Conservation (phyloP, 1,140 invertebrate species). For the Drosophila sulfurigaster region DNA sequence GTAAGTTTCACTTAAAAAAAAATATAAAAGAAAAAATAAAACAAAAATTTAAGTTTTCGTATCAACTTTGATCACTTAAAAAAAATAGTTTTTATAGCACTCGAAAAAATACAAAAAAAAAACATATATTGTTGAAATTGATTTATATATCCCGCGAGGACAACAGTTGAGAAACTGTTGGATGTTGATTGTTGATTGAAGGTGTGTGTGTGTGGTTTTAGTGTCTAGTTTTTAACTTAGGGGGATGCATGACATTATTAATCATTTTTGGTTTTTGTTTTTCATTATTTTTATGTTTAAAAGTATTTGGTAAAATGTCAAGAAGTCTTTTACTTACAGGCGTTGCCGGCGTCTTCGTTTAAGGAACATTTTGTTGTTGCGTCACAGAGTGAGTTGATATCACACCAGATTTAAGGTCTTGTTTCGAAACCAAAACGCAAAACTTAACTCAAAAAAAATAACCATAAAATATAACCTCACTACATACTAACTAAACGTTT, state of each 20-base stretch:
- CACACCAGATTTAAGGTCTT: constrained; percentile 48
- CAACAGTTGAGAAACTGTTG: constrained; percentile 17
- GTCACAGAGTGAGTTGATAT: constrained; percentile 55
- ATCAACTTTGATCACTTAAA: constrained; percentile 10
- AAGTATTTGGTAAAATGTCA: constrained; percentile 39
- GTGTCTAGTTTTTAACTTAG: constrained; percentile 54
- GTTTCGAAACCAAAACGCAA: constrained; percentile 1
- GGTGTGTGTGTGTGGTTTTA: constrained; percentile 13
- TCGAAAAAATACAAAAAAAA: constrained; percentile 64
- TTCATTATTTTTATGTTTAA: constrained; percentile 30
- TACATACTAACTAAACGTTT: constrained; percentile 69
- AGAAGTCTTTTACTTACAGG: constrained; percentile 76
- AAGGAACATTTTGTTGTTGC: constrained; percentile 72
- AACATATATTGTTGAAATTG: constrained; percentile 19
- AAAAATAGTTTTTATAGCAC: constrained; percentile 47
- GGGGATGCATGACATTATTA: constrained; percentile 37
- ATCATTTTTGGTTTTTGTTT: constrained; percentile 13
- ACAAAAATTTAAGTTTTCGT: neutral
- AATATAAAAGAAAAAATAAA: neutral
- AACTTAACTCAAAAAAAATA: constrained; percentile 13
- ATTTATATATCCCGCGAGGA: constrained; percentile 26
- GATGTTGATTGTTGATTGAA: constrained; percentile 26
- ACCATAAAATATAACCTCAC: constrained; percentile 35
- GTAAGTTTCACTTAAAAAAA: neutral
- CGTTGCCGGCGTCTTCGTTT: constrained; percentile 70